phyloP scores from a whole-genome alignment of 1,140 invertebrate genomes.

The Nilaparvata lugens region DNA sequence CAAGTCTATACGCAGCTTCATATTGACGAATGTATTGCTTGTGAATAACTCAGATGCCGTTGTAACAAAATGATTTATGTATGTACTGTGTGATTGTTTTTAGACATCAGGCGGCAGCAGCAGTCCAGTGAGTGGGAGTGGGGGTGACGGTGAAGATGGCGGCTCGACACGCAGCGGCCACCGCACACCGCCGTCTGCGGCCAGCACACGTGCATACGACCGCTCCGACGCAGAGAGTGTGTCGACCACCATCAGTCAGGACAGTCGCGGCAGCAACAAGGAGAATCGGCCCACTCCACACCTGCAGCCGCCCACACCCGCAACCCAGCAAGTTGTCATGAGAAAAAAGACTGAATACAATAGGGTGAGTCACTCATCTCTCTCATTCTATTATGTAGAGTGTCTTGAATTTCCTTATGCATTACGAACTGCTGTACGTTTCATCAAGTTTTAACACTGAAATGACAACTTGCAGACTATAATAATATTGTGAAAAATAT shows the following conservation, averaged over 20 bases:
- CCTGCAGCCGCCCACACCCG: conserved; percentile 38
- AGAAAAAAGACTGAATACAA: conserved; percentile 43
- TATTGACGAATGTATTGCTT: neutral
- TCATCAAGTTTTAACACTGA: too few species aligned
- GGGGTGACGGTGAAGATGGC: neutral
- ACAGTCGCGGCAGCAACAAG: conserved; percentile 58
- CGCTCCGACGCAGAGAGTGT: conserved; percentile 73
- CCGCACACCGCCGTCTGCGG: conserved; percentile 29
- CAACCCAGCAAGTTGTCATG: neutral
- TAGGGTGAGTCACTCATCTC: conserved; percentile 19
- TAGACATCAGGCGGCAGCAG: too few species aligned
- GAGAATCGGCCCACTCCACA: conserved; percentile 39
- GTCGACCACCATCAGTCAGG: conserved; percentile 67
- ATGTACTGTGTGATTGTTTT: too few species aligned
- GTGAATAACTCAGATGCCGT: neutral
- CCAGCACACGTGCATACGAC: conserved; percentile 30
- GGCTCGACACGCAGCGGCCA: conserved; percentile 31
- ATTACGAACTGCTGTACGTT: too few species aligned
- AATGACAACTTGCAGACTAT: too few species aligned
- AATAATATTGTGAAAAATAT: too few species aligned
- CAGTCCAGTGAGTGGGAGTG: too few species aligned
- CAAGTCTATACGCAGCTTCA: too few species aligned
- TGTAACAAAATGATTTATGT: too few species aligned
- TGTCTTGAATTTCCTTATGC: too few species aligned
- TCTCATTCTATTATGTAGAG: too few species aligned